Evolutionary conservation across 2,888 invertebrate genomes (phyloP).

Genomic region (Mythimna lalbum): DNA sequence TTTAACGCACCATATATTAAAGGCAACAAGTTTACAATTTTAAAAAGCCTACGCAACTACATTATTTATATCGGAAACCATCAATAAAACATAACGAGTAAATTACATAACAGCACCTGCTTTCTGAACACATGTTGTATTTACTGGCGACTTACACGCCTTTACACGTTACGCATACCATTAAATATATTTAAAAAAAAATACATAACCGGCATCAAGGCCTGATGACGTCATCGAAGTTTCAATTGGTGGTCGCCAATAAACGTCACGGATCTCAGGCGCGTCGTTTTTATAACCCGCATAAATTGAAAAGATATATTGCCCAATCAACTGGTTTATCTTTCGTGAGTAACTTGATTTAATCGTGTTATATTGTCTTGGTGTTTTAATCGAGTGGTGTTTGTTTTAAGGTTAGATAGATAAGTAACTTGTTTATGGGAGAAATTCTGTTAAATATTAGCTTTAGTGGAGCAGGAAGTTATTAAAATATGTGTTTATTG

Average conservation of each 20-base stretch:
- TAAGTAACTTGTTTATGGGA: slow-evolving; percentile 34
- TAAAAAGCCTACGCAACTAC: slow-evolving; percentile 7
- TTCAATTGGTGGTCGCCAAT: slow-evolving; percentile 63
- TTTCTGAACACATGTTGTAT: slow-evolving; percentile 53
- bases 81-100: slow-evolving; percentile 39
- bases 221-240: slow-evolving; percentile 62
- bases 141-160: slow-evolving; percentile 33
- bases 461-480: slow-evolving; percentile 30
- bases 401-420: slow-evolving; percentile 30
- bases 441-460: slow-evolving; percentile 32
- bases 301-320: slow-evolving; percentile 72
- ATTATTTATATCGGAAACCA: slow-evolving; percentile 37
- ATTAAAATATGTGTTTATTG: slow-evolving; percentile 39
- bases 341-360: slow-evolving; percentile 65
- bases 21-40: slow-evolving; percentile 16
- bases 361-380: slow-evolving; percentile 53
- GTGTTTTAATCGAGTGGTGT: slow-evolving; percentile 36
- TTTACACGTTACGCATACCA: slow-evolving; percentile 43
- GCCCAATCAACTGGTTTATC: slow-evolving; percentile 68
- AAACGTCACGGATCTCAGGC: slow-evolving; percentile 64
- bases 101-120: slow-evolving; percentile 56
- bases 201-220: slow-evolving; percentile 46
- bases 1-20: slow-evolving; percentile 41
- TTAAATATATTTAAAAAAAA: slow-evolving; percentile 21
- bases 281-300: slow-evolving; percentile 70